Base-by-base conservation (phyloP, 2,888 invertebrate genomes). In the Pinctada fucata region DNA sequence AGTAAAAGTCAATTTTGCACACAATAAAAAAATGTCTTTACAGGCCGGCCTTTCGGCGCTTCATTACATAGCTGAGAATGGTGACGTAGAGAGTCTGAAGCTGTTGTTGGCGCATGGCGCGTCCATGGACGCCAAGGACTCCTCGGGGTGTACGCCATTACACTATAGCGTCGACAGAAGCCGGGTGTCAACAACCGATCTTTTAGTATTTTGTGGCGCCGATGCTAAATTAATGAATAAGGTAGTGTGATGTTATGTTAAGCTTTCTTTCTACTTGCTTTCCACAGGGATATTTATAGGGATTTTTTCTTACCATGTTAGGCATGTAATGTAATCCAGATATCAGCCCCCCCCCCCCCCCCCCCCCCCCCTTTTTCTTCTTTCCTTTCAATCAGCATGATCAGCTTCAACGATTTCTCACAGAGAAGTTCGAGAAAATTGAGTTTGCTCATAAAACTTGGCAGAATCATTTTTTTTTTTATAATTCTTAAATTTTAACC, bases 171-270 rank as follows among this genome's bases (percentile, higher is more conserved):
- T 82, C n/a, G 76, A 82, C 66, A 79, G 82, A 65, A 79, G 79
- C 6, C 79, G 82, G 45, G 4, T 73, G 3, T 67, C 70, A 64
- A 78, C 83, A 10, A 79, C 82, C n/a, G 82, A 85, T 66, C 78
- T 83, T 52, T 71, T 85, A 13, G 79, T 84, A 0, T 85, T 83
- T 64, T 83, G 82, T 76, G 85, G 85, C 6, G 84, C 84, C 2
- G 80, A 85, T 65, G 79, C 78, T 31, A 31, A 31, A 31, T 31
- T 31, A 31, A 31, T 31, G 31, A 31, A 31, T 31, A 31, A 69
- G 70, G 49, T 31, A 82, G 16, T 74, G 71, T 31, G 31, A 31
- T 49, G 81, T 83, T 72, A 80, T 72, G 67, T 83, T 84, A 72
- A 71, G 63, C n/a, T 31, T 45, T 13, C 5, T 68, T 68, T 68